Evolutionary conservation across 2,888 invertebrate genomes (phyloP).

Genomic region (Coleophora deauratella): DNA sequence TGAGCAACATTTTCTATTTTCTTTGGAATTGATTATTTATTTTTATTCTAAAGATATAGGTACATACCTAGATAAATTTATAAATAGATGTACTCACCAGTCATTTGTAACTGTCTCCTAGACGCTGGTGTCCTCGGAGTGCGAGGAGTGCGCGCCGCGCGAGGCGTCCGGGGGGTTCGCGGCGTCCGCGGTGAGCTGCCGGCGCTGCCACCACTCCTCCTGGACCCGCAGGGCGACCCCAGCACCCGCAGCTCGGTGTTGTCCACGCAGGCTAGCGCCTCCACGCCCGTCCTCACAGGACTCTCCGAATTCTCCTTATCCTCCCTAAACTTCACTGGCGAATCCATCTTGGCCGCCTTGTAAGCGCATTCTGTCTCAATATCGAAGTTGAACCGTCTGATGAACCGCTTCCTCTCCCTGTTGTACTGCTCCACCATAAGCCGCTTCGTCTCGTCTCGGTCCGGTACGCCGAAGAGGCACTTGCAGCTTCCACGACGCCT

Average conservation of each 20-base stretch:
- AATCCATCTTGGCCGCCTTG: slow-evolving; percentile 53
- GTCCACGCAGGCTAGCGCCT: slow-evolving; percentile 54
- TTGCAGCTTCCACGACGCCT: slow-evolving; percentile 65
- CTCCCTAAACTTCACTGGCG: slow-evolving; percentile 59
- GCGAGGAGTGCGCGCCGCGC: slow-evolving; percentile 60
- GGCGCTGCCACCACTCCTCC: slow-evolving; percentile 37
- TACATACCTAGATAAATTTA: no score
- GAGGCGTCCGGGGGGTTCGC: slow-evolving; percentile 44
- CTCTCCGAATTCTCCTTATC: slow-evolving; percentile 51
- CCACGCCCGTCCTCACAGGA: slow-evolving; percentile 48
- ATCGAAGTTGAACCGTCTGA: slow-evolving; percentile 76
- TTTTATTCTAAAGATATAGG: no score
- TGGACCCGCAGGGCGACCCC: slow-evolving; percentile 54
- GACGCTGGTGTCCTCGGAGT: slow-evolving; percentile 65
- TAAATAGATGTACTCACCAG: slow-evolving; percentile 49
- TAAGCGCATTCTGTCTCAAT: slow-evolving; percentile 60
- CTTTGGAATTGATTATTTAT: no score
- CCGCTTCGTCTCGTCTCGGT: slow-evolving; percentile 72
- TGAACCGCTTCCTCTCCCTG: slow-evolving; percentile 72
- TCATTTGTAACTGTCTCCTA: slow-evolving; percentile 69
- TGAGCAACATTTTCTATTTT: no score
- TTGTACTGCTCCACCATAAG: slow-evolving; percentile 75
- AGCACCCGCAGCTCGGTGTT: slow-evolving; percentile 56
- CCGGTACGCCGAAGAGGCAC: slow-evolving; percentile 77
- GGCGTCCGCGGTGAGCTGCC: slow-evolving; percentile 52